Evolutionary conservation across 2,797 vertebrate species (phyloP).

Genomic region (Channallabes apus): DNA sequence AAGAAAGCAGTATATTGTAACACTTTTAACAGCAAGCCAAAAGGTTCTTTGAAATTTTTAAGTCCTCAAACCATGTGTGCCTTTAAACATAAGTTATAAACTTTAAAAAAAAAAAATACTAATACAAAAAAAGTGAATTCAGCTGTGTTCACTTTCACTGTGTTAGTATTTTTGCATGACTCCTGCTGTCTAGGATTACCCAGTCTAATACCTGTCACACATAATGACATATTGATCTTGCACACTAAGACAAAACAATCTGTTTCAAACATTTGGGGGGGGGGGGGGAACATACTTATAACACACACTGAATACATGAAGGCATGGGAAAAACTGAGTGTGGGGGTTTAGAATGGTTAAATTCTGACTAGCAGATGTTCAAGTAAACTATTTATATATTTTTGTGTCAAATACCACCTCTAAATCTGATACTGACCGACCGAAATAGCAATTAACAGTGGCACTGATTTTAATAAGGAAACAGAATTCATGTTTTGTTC

Average conservation of each 20-base stretch:
- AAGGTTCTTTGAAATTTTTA: constrained; percentile 23
- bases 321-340: neutral
- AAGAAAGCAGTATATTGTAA: constrained; percentile 11
- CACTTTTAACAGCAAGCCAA: constrained; percentile 15
- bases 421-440: neutral
- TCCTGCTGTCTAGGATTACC: constrained; percentile 33
- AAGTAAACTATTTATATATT: neutral
- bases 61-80: constrained; percentile 38
- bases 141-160: constrained; percentile 38
- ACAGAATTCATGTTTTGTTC: neutral
- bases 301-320: neutral
- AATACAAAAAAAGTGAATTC: constrained; percentile 17
- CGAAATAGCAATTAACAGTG: neutral
- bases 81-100: neutral
- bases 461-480: neutral
- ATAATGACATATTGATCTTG: constrained; percentile 34
- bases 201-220: constrained; percentile 47
- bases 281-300: neutral
- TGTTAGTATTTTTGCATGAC: constrained; percentile 49
- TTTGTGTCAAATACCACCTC: neutral
- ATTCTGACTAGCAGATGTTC: neutral
- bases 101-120: neutral
- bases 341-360: too few relatives aligned
- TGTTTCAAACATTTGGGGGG: neutral
- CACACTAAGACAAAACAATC: constrained; percentile 3